A percentile compares a stretch with the other conserved stretches of the same genome.
phyloP scores from a whole-genome alignment of 1,140 invertebrate species.

The Hypsibius dujardini region DNA sequence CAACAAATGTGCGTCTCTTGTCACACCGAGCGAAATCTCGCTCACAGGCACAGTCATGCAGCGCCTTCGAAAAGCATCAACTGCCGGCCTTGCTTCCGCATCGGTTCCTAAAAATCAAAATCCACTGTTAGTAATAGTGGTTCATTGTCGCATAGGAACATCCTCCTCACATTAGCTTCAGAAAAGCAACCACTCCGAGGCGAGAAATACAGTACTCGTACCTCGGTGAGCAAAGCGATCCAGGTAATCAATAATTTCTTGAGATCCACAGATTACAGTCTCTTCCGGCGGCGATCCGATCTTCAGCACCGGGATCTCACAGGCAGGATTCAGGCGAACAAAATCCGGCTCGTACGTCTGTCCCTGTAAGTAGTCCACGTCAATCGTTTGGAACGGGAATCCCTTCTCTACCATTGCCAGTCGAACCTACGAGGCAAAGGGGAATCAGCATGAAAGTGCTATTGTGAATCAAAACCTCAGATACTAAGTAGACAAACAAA shows the following conservation, averaged over 20 bases:
- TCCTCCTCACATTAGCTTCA: too few relatives aligned
- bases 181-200: background rate
- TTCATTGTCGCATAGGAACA: too few relatives aligned
- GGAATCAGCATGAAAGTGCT: background rate
- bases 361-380: slow-evolving; percentile 46
- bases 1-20: too few relatives aligned
- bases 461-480: background rate
- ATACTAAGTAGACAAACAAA: background rate
- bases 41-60: too few relatives aligned
- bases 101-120: too few relatives aligned
- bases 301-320: slow-evolving; percentile 55
- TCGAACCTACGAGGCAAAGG: slow-evolving; percentile 40
- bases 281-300: slow-evolving; percentile 38
- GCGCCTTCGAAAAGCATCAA: too few relatives aligned
- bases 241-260: slow-evolving; percentile 51
- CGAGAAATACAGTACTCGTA: background rate
- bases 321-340: slow-evolving; percentile 51
- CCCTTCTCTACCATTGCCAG: slow-evolving; percentile 48
- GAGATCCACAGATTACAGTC: slow-evolving; percentile 51
- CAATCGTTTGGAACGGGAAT: slow-evolving; percentile 40
- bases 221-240: slow-evolving; percentile 34
- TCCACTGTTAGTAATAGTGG: too few relatives aligned
- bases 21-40: too few relatives aligned
- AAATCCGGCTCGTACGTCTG: slow-evolving; percentile 54
- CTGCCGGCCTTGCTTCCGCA: too few relatives aligned